These are phyloP conservation scores for Syrista parreyssii DNA, from an alignment of 2,888 invertebrate species.

Conservation along the genomic window DNA sequence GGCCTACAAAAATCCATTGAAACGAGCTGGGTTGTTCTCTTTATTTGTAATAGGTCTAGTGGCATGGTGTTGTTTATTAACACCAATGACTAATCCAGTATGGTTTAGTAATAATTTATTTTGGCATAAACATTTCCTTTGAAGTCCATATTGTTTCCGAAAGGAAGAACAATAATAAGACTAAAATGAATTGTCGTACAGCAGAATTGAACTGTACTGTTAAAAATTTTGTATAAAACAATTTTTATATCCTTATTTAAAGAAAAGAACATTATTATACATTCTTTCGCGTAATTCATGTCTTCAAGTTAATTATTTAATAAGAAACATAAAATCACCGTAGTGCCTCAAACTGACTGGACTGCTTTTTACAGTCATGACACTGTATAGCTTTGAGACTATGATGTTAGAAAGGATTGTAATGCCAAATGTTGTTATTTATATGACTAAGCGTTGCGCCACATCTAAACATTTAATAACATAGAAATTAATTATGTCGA, in stretches of 20 bases:
- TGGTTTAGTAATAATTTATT: constrained; percentile 74
- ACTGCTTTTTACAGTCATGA: constrained; percentile 7
- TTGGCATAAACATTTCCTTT: constrained; percentile 64
- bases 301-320: background rate
- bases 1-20: constrained; percentile 69
- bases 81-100: constrained; percentile 80
- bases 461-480: background rate
- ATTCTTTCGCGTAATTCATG: background rate
- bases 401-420: background rate
- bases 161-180: background rate
- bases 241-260: background rate
- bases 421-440: background rate
- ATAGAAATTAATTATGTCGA: background rate
- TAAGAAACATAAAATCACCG: constrained; percentile 10
- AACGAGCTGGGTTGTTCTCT: constrained; percentile 73
- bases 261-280: background rate
- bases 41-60: constrained; percentile 82
- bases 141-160: constrained; percentile 8
- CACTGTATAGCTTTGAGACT: background rate
- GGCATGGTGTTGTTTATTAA: constrained; percentile 81
- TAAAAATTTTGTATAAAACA: background rate
- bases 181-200: background rate
- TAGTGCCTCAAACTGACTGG: constrained; percentile 16
- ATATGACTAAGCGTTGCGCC: background rate
- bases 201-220: background rate